phyloP scores from a whole-genome alignment of 2,888 invertebrate species.

The Cephus pygmeus region DNA sequence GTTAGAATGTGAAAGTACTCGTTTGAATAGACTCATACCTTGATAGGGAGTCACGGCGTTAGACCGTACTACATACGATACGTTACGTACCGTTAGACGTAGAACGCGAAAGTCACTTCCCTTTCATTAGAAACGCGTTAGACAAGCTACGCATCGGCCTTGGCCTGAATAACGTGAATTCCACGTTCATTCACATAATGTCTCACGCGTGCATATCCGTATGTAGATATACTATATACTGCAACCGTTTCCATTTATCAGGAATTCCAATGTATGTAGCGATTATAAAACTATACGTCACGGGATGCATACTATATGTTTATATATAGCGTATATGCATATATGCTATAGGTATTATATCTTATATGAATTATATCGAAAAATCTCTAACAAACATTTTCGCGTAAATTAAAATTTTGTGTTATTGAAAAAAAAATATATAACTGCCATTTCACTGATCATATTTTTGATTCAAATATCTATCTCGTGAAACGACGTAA shows the following conservation, averaged over 20 bases:
- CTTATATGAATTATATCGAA: neutral
- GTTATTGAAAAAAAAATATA: neutral
- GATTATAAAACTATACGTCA: neutral
- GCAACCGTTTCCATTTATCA: neutral
- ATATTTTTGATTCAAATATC: neutral
- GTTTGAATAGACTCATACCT: neutral
- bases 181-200: neutral
- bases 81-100: neutral
- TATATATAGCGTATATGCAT: neutral
- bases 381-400: neutral
- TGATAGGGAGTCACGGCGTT: neutral
- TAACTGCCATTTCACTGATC: neutral
- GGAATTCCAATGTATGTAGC: neutral
- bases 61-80: neutral
- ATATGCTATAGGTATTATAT: too few species aligned
- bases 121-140: neutral
- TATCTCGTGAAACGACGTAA: neutral
- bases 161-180: neutral
- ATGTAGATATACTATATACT: neutral
- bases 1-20: neutral
- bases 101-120: neutral
- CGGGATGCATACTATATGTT: neutral
- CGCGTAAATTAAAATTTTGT: too few species aligned
- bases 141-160: neutral
- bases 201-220: neutral